Evolutionary conservation across 2,797 vertebrate genomes (phyloP).

Genomic region (Scyliorhinus canicula): DNA sequence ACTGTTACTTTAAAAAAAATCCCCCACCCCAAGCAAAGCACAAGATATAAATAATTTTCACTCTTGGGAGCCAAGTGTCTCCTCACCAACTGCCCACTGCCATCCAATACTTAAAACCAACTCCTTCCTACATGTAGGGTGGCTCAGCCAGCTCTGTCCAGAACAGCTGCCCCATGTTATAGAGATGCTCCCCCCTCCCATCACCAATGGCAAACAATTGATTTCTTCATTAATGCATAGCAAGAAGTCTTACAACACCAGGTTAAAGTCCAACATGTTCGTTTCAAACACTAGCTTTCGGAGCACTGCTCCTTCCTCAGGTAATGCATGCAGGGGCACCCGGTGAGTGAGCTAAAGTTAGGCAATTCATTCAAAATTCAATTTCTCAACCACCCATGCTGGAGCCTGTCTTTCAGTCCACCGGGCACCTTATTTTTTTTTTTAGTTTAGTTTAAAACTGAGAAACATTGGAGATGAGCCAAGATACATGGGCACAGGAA

Average conservation of each 20-base stretch:
- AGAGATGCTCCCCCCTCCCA: neutral
- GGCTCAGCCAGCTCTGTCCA: too few species aligned
- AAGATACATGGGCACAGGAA: neutral
- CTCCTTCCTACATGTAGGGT: neutral
- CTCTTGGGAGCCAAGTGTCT: neutral
- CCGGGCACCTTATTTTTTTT: neutral
- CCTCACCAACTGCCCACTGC: neutral
- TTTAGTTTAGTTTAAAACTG: too few species aligned
- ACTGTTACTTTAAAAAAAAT: neutral
- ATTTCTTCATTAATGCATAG: neutral
- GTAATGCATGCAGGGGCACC: accelerated
- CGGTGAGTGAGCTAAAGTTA: neutral
- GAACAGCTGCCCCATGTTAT: neutral
- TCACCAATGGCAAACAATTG: neutral
- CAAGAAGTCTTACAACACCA: too few species aligned
- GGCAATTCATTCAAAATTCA: neutral
- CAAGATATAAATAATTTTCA: neutral
- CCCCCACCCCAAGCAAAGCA: neutral
- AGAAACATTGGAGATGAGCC: too few species aligned
- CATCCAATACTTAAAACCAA: too few species aligned
- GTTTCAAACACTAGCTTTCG: too few species aligned
- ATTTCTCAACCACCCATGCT: neutral
- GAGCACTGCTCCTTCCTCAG: too few species aligned
- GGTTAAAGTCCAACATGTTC: too few species aligned
- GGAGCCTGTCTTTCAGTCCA: too few species aligned